Percentiles rank a stretch among this genome's conserved stretches.
phyloP scores from a whole-genome alignment of 2,888 invertebrate species.

The Caprella mutica region DNA sequence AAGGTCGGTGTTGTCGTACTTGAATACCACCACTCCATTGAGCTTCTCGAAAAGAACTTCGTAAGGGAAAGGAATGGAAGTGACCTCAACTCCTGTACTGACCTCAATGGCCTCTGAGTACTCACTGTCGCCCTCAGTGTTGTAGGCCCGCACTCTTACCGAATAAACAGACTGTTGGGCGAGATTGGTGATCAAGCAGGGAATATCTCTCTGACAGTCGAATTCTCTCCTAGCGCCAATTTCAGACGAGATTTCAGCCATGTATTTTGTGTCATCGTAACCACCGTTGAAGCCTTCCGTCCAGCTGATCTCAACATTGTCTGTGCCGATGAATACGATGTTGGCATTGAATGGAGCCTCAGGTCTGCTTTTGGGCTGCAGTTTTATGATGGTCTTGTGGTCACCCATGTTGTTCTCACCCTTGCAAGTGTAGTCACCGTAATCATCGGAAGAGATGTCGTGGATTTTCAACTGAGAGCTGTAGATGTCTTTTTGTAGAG shows the following conservation, averaged over 20 bases:
- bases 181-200: conserved; percentile 73
- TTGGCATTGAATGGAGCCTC: conserved; percentile 64
- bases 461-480: conserved; percentile 55
- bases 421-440: conserved; percentile 80
- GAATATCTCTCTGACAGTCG: conserved; percentile 72
- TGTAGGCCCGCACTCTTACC: conserved; percentile 72
- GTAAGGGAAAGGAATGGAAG: conserved; percentile 58
- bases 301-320: conserved; percentile 70
- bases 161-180: conserved; percentile 77
- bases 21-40: conserved; percentile 62
- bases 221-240: conserved; percentile 19
- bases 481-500: conserved; percentile 31
- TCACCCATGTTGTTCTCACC: conserved; percentile 77
- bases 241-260: conserved; percentile 43
- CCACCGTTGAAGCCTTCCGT: conserved; percentile 86
- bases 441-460: conserved; percentile 65
- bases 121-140: conserved; percentile 74
- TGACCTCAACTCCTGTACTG: conserved; percentile 67
- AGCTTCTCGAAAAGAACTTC: conserved; percentile 72
- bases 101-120: conserved; percentile 72
- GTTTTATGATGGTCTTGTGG: conserved; percentile 48
- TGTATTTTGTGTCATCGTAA: conserved; percentile 73
- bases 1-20: conserved; percentile 65
- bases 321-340: conserved; percentile 62
- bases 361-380: conserved; percentile 78